Base-by-base conservation (phyloP, 2,113 vertebrate genomes). In the Colius striatus region DNA sequence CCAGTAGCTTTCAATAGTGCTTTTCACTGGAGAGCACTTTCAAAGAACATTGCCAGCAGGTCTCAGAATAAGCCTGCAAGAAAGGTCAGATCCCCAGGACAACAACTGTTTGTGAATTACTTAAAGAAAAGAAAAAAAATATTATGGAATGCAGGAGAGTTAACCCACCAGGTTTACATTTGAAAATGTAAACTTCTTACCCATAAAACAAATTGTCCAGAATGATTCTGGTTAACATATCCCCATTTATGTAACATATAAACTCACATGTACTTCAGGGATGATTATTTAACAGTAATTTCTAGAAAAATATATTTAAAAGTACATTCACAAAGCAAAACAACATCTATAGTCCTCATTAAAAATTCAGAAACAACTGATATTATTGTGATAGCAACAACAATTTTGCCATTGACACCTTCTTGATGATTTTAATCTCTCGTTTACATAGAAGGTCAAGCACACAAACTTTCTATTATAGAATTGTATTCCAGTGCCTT, bases 261-360 rank as follows among this genome's bases (percentile, higher is more conserved):
- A 21, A 12, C 1, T 4, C 34, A 65, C 5, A 7, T 30, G 19
- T 5, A 60, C 34, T 51, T 47, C 25, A 45, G 26, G 5, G 14
- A 38, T 54, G 0, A n/a, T 16, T 60, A 17, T n/a, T 71, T 15
- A 68, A 67, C 2, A 61, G n/a, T 53, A 5, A 27, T 4, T 38
- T 90, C 34, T 25, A 41, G 20, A 60, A 48, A 25, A 58, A 20
- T 16, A 2, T 30, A 22, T 41, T 18, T 86, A 21, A 38, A 84
- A 84, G 71, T 32, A 29, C 0, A 66, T 4, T 6, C 11, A 16
- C 13, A 36, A 15, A 32, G 22, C 13, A 62, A 86, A 84, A 48
- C 3, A 30, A 16, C 0, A 1, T 23, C 11, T 63, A 4, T 38
- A 3, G 4, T 47, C 23, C 73, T 6, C 27, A 11, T 58, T n/a